phyloP scores from a whole-genome alignment of 2,888 invertebrate genomes.

The Mythimna lalbum region DNA sequence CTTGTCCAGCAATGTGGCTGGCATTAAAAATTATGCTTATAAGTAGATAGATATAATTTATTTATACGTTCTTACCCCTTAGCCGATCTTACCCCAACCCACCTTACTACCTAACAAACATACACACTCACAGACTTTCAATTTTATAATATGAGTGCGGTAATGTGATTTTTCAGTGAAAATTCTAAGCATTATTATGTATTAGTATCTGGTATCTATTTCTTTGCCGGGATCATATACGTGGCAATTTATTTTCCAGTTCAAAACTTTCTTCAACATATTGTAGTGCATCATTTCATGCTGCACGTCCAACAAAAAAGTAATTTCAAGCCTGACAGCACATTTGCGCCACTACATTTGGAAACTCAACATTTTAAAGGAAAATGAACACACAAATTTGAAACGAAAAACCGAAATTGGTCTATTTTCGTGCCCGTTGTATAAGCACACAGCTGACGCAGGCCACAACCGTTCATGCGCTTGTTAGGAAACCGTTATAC shows the following conservation, averaged over 20 bases:
- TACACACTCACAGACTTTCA: too few relatives aligned
- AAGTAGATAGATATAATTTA: too few relatives aligned
- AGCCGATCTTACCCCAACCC: too few relatives aligned
- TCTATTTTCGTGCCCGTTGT: conserved; percentile 56
- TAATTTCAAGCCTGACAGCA: conserved; percentile 53
- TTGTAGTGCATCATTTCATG: conserved; percentile 40
- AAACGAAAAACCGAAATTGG: conserved; percentile 64
- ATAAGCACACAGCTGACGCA: conserved; percentile 60
- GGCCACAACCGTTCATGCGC: conserved; percentile 61
- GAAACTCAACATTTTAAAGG: conserved; percentile 55
- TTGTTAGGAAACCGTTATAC: conserved; percentile 59
- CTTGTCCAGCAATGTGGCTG: too few relatives aligned
- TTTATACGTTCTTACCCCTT: too few relatives aligned
- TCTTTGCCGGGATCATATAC: background rate
- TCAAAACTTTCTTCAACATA: conserved; percentile 33
- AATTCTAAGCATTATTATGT: background rate
- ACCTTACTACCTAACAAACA: too few relatives aligned
- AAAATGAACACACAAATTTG: conserved; percentile 59
- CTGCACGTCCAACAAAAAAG: conserved; percentile 42
- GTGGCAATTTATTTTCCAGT: conserved; percentile 16
- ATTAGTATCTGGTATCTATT: background rate
- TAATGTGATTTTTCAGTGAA: background rate
- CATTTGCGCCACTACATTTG: conserved; percentile 49
- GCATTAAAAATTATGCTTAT: too few relatives aligned
- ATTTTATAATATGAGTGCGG: too few relatives aligned